Percentiles rank a stretch among this genome's conserved stretches.
Evolutionary conservation across 2,113 vertebrate genomes (phyloP).

Genomic region (Vulpes lagopus): DNA sequence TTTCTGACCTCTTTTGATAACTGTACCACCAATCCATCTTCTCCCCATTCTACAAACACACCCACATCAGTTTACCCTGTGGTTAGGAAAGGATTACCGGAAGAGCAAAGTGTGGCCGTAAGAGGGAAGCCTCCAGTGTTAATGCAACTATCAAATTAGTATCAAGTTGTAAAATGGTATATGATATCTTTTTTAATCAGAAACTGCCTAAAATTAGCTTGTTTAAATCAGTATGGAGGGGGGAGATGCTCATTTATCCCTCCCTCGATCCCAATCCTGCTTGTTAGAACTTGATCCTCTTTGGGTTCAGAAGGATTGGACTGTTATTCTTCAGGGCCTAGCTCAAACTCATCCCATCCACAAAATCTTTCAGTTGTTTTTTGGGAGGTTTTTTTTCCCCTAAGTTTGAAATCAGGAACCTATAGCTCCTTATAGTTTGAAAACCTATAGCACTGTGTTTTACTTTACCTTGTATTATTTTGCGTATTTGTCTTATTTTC

Average conservation of each 20-base stretch:
- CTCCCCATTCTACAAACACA: background rate
- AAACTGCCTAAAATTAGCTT: background rate
- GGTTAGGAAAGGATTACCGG: background rate
- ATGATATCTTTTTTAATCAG: background rate
- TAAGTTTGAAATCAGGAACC: conserved; percentile 32
- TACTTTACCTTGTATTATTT: background rate
- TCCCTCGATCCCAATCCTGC: background rate
- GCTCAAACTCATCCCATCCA: background rate
- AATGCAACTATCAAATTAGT: background rate
- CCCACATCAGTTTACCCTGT: background rate
- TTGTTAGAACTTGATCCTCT: background rate
- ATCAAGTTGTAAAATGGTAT: background rate
- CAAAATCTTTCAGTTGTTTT: background rate
- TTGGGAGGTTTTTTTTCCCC: background rate
- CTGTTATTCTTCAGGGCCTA: background rate
- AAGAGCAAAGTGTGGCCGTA: background rate
- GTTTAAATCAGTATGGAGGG: background rate
- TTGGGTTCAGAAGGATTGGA: background rate
- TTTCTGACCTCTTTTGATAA: conserved; percentile 16
- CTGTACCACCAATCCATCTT: background rate
- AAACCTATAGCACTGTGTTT: background rate
- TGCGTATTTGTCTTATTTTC: background rate
- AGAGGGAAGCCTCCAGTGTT: background rate
- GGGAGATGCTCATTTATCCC: background rate
- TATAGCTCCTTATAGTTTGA: background rate